phyloP scores from a whole-genome alignment of 2,888 invertebrate genomes.

The Melanotus villosus region DNA sequence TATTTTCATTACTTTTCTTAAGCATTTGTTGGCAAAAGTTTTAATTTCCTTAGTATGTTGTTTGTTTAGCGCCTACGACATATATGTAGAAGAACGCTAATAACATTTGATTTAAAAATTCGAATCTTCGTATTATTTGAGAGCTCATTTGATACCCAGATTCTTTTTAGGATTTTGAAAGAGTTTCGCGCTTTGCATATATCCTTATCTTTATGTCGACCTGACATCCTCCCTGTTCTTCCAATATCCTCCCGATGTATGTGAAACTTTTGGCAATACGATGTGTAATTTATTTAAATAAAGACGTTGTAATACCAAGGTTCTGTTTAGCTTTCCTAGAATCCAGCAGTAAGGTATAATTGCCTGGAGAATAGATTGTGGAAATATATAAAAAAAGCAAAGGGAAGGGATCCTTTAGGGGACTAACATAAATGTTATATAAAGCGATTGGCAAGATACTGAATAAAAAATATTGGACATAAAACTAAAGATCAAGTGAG shows the following conservation, averaged over 20 bases:
- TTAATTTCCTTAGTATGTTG: neutral
- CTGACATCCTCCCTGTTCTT: constrained; percentile 1
- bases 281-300: too few species aligned
- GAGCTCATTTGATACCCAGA: constrained; percentile 4
- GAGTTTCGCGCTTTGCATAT: neutral
- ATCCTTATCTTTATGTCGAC: neutral
- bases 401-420: too few species aligned
- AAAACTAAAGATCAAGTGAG: too few species aligned
- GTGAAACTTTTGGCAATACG: neutral
- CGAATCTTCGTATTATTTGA: neutral
- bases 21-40: neutral
- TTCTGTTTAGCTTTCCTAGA: too few species aligned
- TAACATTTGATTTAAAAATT: constrained; percentile 4
- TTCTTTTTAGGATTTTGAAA: neutral
- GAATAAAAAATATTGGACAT: too few species aligned
- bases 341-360: too few species aligned
- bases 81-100: neutral
- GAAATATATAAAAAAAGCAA: too few species aligned
- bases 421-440: too few species aligned
- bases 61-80: neutral
- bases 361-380: too few species aligned
- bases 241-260: neutral
- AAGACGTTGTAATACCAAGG: too few species aligned
- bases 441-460: too few species aligned
- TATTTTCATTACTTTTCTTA: constrained; percentile 1